Evolutionary conservation across 2,113 vertebrate species (phyloP).

Genomic region (Rhabdornis inornatus): DNA sequence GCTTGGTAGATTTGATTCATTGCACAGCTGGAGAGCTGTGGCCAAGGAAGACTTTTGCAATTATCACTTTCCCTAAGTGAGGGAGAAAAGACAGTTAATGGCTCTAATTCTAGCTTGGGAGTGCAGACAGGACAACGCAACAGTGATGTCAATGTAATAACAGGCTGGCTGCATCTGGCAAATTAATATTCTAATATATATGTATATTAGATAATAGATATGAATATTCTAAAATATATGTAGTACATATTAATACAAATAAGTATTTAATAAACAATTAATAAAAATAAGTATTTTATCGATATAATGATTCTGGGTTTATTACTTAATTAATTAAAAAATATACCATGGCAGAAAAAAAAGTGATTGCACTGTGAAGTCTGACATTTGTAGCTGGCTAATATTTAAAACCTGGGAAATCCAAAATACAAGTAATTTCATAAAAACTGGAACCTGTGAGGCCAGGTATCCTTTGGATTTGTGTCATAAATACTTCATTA

Average conservation of each 20-base stretch:
- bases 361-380: neutral
- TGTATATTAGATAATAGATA: neutral
- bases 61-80: slow-evolving; percentile 74
- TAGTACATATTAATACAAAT: neutral
- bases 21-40: slow-evolving; percentile 63
- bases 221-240: neutral
- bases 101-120: neutral
- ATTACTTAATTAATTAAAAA: neutral
- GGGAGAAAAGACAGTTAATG: neutral
- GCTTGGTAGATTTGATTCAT: slow-evolving; percentile 51
- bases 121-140: neutral
- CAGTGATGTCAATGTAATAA: neutral
- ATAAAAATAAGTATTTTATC: neutral
- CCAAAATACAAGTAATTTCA: neutral
- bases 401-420: neutral
- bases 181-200: neutral
- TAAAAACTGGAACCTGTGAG: neutral
- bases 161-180: neutral
- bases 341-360: neutral
- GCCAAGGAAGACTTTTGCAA: slow-evolving; percentile 83
- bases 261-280: neutral
- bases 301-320: neutral
- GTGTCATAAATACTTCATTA: neutral
- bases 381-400: neutral
- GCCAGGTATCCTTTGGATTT: neutral